Percentiles rank a stretch among this genome's conserved stretches.
These are phyloP conservation scores for Cydia splendana DNA, from an alignment of 1,140 invertebrate species.

Conservation along the genomic window DNA sequence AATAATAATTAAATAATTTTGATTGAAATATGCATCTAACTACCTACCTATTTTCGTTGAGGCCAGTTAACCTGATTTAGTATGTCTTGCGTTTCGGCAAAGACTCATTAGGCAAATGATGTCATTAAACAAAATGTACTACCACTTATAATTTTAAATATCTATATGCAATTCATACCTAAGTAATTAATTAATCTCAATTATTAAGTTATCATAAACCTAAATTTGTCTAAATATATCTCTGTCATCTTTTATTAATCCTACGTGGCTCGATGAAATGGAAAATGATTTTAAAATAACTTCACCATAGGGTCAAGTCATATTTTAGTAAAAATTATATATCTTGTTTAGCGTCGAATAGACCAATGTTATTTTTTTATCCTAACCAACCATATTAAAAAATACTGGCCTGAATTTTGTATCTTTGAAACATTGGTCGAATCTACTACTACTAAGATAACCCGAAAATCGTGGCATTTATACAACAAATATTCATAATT, in stretches of 20 bases:
- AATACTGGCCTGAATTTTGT: not conserved
- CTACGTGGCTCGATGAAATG: not conserved
- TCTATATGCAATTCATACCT: slow-evolving; percentile 4
- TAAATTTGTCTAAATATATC: not conserved
- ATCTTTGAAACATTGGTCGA: not conserved
- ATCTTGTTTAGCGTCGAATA: too few relatives aligned
- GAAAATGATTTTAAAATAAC: not conserved
- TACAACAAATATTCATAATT: not conserved
- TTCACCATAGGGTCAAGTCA: too few relatives aligned
- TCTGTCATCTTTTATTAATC: not conserved
- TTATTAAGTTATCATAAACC: slow-evolving; percentile 7
- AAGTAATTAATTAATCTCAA: slow-evolving; percentile 8
- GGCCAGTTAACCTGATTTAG: not conserved
- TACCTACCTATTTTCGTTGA: not conserved
- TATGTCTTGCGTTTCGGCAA: not conserved
- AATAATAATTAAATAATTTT: not conserved
- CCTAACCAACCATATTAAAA: too few relatives aligned
- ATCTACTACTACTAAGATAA: not conserved
- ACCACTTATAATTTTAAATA: slow-evolving; percentile 10
- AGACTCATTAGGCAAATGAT: not conserved
- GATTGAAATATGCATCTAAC: too few relatives aligned
- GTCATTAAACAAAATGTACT: not conserved
- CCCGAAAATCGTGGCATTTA: not conserved
- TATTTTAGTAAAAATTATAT: too few relatives aligned
- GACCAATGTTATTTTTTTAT: too few relatives aligned